Conservation (phyloP, 2,113 vertebrate genomes). For the Smithornis capensis region DNA sequence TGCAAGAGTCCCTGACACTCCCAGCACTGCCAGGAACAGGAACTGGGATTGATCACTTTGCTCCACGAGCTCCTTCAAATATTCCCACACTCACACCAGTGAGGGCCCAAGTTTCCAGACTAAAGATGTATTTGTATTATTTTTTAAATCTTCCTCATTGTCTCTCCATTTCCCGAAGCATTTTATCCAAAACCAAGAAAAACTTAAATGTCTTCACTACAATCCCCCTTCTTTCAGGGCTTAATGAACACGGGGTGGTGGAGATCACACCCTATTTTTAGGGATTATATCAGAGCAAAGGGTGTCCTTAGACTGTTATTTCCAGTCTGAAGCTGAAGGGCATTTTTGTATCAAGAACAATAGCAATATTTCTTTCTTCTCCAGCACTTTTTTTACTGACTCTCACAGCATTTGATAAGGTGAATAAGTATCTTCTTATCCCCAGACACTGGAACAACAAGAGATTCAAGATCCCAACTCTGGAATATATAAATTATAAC, state of each 20-base stretch:
- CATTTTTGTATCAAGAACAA: background rate
- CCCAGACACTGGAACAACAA: background rate
- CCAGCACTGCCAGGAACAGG: background rate
- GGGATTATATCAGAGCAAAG: background rate
- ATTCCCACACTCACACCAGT: rapidly evolving
- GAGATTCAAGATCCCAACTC: background rate
- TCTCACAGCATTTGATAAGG: background rate
- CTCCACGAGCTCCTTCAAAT: background rate
- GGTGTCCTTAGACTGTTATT: background rate
- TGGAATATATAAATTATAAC: background rate
- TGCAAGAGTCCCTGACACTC: background rate
- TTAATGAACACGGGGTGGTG: rapidly evolving
- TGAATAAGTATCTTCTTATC: background rate
- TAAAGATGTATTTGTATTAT: background rate
- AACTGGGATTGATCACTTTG: background rate
- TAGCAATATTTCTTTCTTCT: background rate
- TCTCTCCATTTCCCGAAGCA: background rate
- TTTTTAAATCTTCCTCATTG: background rate
- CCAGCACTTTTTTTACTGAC: background rate
- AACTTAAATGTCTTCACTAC: background rate
- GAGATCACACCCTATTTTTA: background rate
- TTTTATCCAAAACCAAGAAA: background rate
- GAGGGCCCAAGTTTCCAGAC: background rate
- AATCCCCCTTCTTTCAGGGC: background rate
- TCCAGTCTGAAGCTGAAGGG: background rate